Evolutionary conservation across 2,888 invertebrate genomes (phyloP), one percentile per base, ranked within the genome.

Genomic region (Phyllotreta cruciferae): DNA sequence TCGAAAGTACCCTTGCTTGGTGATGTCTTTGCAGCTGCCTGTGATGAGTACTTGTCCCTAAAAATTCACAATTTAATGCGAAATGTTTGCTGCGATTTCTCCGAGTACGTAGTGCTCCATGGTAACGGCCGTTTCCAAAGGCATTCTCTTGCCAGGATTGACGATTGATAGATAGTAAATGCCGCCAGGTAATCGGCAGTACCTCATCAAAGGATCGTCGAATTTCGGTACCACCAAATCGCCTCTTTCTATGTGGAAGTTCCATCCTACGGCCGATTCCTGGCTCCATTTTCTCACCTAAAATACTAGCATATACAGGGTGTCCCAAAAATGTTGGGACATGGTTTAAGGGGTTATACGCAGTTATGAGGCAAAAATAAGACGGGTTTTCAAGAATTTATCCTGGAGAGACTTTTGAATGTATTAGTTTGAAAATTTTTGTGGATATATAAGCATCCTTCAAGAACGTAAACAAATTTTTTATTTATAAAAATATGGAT

Each of bases 1-100:
- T 13, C 85, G 81, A 75, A 89, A 90, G 75, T 87, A 89, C 41
- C 84, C 84, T 63, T 80, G 81, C n/a, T 77, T 74, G 1, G 80
- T 75, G 3, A 79, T 53, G 35, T 75, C 70, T 49, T 71, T 73
- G 11, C 81, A 75, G 69, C 83, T 82, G 68, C 88, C 87, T 0
- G 89, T 89, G 38, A 81, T 75, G 6, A 88, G 76, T 0, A 83
- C 83, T 71, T 85, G 83, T 0, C 87, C 87, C 88, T 89, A 66
- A 45, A 75, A 73, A 42, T 39, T 4, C 11, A 38, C 8, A 38
- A 6, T n/a, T 44, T 44, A 44, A 13, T 44, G 14, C 7, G 14
- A 41, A 1, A n/a, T 4, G 10, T 38, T 38, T 38, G 38, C 6
- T 6, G 6, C 9, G 41, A 41, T 5, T 44, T 5, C 10, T 13